phyloP scores from a whole-genome alignment of 2,888 invertebrate genomes.

The Epinotia nisella region DNA sequence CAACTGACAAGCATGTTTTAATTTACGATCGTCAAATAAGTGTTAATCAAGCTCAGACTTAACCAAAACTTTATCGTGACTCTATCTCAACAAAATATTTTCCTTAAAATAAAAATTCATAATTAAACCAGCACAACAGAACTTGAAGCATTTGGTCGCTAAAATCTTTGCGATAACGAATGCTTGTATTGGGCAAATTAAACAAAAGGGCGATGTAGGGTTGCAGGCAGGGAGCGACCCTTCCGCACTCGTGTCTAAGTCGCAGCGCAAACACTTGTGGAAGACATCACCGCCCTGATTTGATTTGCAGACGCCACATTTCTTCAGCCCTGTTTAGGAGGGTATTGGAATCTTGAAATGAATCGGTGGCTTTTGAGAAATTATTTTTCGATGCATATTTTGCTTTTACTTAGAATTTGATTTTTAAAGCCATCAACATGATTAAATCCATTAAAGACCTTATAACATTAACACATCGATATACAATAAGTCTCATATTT shows the following conservation, averaged over 20 bases:
- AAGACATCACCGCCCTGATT: constrained; percentile 55
- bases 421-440: not conserved
- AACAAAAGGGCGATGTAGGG: constrained; percentile 61
- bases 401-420: not conserved
- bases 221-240: constrained; percentile 61
- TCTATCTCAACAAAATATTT: not conserved
- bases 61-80: not conserved
- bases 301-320: constrained; percentile 58
- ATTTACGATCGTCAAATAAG: not conserved
- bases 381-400: not conserved
- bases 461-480: not conserved
- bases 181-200: constrained; percentile 69
- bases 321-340: constrained; percentile 15
- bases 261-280: constrained; percentile 71
- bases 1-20: not conserved
- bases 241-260: constrained; percentile 68
- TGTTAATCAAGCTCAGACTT: not conserved
- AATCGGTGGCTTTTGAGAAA: no score
- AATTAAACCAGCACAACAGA: not conserved
- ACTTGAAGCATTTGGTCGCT: constrained; percentile 15
- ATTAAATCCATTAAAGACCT: not conserved
- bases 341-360: constrained; percentile 5
- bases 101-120: constrained; percentile 4
- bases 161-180: constrained; percentile 38
- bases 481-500: not conserved